These are phyloP conservation scores for Cryptophagus acutangulus DNA, from an alignment of 2,888 invertebrate genomes.

Conservation along the genomic window DNA sequence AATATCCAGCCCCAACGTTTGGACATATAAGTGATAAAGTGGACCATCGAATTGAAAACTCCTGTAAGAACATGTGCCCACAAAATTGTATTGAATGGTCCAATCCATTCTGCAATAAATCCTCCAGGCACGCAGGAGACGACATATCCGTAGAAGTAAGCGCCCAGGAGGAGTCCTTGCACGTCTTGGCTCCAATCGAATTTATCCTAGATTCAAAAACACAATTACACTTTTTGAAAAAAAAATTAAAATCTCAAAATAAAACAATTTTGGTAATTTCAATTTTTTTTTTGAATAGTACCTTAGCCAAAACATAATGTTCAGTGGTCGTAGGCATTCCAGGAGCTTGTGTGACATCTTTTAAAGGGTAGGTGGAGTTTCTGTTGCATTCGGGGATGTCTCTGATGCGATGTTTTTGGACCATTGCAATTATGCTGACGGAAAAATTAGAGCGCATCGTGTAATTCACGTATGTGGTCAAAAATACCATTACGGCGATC, in stretches of 20 bases:
- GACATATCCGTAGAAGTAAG: conserved; percentile 36
- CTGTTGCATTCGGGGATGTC: no score
- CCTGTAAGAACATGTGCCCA: conserved; percentile 25
- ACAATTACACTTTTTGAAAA: background rate
- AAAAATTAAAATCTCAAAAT: background rate
- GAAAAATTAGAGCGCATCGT: background rate
- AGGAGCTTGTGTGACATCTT: no score
- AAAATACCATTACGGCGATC: background rate
- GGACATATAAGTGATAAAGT: no score
- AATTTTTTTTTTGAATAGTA: no score
- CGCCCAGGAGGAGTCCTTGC: conserved; percentile 31
- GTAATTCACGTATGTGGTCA: background rate
- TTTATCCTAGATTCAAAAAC: background rate
- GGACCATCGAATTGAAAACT: background rate
- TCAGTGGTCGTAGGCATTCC: no score
- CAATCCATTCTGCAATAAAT: conserved; percentile 30
- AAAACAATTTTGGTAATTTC: background rate
- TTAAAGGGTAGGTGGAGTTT: no score
- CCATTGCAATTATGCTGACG: background rate
- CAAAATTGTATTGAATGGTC: conserved; percentile 33
- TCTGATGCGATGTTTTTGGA: no score
- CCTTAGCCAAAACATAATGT: no score
- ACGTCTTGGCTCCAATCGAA: conserved; percentile 20
- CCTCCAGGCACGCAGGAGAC: conserved; percentile 33
- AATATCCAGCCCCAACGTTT: background rate